phyloP scores from a whole-genome alignment of 2,888 invertebrate genomes.

The Arrhopalites spinosus region DNA sequence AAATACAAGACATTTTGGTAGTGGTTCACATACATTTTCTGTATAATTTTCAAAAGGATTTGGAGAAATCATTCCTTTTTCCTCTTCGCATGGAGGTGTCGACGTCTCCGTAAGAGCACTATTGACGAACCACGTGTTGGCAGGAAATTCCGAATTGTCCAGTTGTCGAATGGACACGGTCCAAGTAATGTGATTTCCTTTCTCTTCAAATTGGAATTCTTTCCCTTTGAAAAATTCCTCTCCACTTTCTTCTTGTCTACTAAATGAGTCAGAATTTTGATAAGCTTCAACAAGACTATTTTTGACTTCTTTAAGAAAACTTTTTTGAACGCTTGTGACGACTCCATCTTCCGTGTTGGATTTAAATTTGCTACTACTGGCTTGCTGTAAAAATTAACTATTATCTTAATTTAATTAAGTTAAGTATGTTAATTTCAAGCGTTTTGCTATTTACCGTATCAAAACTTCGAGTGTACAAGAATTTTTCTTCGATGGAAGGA shows the following conservation, averaged over 20 bases:
- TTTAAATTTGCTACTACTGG: conserved; percentile 24
- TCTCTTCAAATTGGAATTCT: conserved; percentile 28
- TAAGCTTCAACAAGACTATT: not conserved
- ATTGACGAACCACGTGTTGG: not conserved
- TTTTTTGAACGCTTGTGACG: conserved; percentile 6
- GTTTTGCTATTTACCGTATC: conserved; percentile 32
- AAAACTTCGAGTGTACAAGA: conserved; percentile 27
- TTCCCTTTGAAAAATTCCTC: conserved; percentile 24
- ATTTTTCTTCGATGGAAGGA: not conserved
- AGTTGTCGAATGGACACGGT: conserved; percentile 18
- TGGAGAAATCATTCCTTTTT: not conserved
- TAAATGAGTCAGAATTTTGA: not conserved
- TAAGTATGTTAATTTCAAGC: too few species aligned
- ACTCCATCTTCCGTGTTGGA: conserved; percentile 6
- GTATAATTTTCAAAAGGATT: too few species aligned
- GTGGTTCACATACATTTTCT: not conserved
- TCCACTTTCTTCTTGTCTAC: not conserved
- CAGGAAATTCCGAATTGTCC: not conserved
- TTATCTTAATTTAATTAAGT: too few species aligned
- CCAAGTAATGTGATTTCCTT: conserved; percentile 33
- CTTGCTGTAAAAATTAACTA: conserved; percentile 18
- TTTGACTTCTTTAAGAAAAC: conserved; percentile 11
- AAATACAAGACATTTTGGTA: too few species aligned
- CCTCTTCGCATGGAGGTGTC: not conserved
- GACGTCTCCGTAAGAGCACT: not conserved